Conservation (phyloP, 2,797 vertebrate species). For the Sebastes variabilis region DNA sequence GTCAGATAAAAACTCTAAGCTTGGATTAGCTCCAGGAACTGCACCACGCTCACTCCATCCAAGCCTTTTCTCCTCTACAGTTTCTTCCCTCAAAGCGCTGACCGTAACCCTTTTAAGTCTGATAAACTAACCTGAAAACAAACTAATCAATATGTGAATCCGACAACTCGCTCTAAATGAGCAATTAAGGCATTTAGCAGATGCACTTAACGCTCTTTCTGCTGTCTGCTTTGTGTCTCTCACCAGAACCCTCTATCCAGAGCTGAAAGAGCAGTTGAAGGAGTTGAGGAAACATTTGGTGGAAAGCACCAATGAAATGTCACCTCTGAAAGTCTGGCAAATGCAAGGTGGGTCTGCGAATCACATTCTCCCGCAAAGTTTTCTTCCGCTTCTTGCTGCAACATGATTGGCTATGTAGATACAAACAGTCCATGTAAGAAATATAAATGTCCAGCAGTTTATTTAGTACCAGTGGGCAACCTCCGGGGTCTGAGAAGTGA, state of each 20-base stretch:
- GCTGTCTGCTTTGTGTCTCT: background rate
- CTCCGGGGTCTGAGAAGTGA: too few species aligned
- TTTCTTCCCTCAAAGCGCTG: conserved; percentile 13
- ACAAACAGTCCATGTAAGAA: background rate
- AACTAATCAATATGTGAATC: conserved; percentile 31
- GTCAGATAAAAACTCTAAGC: conserved; percentile 57
- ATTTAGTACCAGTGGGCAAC: too few species aligned
- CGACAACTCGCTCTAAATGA: conserved; percentile 12
- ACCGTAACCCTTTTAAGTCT: conserved; percentile 9
- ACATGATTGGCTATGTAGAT: background rate
- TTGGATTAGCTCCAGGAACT: conserved; percentile 47
- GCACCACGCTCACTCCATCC: conserved; percentile 7
- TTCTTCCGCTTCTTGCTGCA: background rate
- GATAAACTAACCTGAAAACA: conserved; percentile 41
- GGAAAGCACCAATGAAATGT: conserved; percentile 99
- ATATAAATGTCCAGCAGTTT: background rate
- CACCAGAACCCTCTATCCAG: conserved; percentile 86
- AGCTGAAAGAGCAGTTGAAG: conserved; percentile 91
- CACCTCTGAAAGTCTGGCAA: conserved; percentile 98
- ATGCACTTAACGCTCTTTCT: background rate
- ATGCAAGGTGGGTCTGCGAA: conserved; percentile 88
- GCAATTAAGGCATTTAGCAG: conserved; percentile 7
- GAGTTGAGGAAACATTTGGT: conserved; percentile 95
- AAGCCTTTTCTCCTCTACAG: background rate
- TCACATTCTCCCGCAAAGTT: background rate